Percentiles rank a stretch among this genome's conserved stretches.
These are phyloP conservation scores for Ylistrum balloti DNA, from an alignment of 1,140 invertebrate species.

Conservation along the genomic window DNA sequence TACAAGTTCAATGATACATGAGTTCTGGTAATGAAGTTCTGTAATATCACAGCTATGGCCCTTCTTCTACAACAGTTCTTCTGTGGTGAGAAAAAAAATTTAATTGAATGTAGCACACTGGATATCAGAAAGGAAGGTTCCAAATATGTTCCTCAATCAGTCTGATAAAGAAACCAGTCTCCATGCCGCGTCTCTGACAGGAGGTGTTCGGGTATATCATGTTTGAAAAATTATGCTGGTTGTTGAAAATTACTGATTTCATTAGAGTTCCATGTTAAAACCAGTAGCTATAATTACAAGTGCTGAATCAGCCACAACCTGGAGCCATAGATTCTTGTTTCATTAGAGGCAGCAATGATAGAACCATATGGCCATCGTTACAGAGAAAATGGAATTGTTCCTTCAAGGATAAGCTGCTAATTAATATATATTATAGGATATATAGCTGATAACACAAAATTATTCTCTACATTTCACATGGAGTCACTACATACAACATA, in stretches of 20 bases:
- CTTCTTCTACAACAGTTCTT: too few species aligned
- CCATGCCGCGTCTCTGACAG: not conserved
- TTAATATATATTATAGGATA: too few species aligned
- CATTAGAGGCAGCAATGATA: not conserved
- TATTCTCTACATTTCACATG: too few species aligned
- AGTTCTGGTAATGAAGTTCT: too few species aligned
- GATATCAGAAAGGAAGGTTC: not conserved
- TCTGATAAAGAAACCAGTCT: not conserved
- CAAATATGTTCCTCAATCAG: not conserved
- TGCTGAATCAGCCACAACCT: not conserved
- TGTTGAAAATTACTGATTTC: slow-evolving; percentile 24
- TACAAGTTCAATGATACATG: too few species aligned
- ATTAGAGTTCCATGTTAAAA: not conserved
- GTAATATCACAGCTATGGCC: too few species aligned
- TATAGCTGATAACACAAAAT: too few species aligned
- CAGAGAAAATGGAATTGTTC: too few species aligned
- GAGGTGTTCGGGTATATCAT: slow-evolving; percentile 26
- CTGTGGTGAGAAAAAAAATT: too few species aligned
- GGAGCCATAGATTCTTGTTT: not conserved
- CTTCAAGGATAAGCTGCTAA: too few species aligned
- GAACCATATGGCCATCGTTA: slow-evolving; percentile 4
- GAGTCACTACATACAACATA: too few species aligned
- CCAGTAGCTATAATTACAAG: not conserved
- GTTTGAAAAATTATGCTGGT: not conserved
- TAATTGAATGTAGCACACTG: too few species aligned